Conservation (phyloP, 2,888 invertebrate species). For the Spatulosminthurus flaviceps region DNA sequence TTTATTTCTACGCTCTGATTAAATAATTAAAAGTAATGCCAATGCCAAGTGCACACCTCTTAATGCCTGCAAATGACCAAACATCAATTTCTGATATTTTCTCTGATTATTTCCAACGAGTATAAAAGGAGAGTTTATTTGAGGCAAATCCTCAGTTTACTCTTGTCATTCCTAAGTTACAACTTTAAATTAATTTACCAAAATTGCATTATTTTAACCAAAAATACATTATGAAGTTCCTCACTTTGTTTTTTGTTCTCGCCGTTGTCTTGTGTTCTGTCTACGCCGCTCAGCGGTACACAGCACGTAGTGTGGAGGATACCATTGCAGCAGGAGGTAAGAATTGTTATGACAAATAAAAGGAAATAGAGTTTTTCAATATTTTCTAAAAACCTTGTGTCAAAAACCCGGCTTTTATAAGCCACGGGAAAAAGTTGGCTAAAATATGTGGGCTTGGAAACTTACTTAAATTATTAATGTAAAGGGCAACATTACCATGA, state of each 20-base stretch:
- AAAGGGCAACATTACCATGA: neutral
- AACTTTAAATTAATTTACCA: neutral
- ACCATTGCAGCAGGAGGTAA: neutral
- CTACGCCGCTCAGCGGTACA: neutral
- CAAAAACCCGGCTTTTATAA: too few species aligned
- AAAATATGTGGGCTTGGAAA: too few species aligned
- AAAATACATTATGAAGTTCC: neutral
- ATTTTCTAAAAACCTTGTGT: too few species aligned
- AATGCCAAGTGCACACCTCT: too few species aligned
- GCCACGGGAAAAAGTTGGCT: too few species aligned
- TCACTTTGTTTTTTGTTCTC: neutral
- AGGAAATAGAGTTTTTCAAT: too few species aligned
- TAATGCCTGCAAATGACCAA: too few species aligned
- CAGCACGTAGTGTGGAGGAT: slow-evolving; percentile 1
- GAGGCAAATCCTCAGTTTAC: slow-evolving; percentile 5
- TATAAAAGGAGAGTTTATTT: neutral
- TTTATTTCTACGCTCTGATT: slow-evolving; percentile 14
- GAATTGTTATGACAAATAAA: neutral
- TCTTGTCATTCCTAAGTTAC: neutral
- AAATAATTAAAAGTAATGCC: neutral
- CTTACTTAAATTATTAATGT: too few species aligned
- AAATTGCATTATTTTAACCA: too few species aligned
- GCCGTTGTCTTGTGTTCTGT: neutral
- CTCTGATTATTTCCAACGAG: neutral
- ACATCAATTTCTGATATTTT: slow-evolving; percentile 3